Evolutionary conservation across 2,888 invertebrate species (phyloP), one percentile per base, ranked within the genome.

Genomic region (Ectemnius continuus): DNA sequence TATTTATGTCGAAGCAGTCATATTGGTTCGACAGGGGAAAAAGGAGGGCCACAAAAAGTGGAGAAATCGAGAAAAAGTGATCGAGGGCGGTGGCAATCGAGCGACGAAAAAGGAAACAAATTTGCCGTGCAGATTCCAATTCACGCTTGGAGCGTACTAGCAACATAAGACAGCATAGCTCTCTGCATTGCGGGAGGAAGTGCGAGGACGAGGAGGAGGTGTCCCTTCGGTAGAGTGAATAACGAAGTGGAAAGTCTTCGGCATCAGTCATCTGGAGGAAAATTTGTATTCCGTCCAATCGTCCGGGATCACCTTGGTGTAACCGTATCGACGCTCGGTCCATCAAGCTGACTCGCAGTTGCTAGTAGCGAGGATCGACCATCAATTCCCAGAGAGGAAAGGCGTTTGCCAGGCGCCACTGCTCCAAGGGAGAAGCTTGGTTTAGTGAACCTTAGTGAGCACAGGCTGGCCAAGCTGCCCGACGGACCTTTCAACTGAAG

Each of bases 251-350:
- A 86, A 88, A 87, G 82, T 85, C 80, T 61, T 75, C 74, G 82
- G 75, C 83, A 88, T 88, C 84, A 79, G 83, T 88, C 87, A 87
- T 87, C 84, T 75, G 74, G 69, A 61, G 78, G 80, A 82, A 81
- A 87, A 87, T 88, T 86, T 86, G 85, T 88, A 87, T 87, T 86
- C 87, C 79, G 80, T 77, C 76, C 80, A 69, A 75, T 72, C 79
- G 68, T 73, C 74, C 74, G 64, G 84, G 82, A 82, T 85, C 84
- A 82, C 83, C 82, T 84, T 80, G 76, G 80, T 80, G 83, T 84
- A 84, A 84, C 86, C 86, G 87, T 87, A 88, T 88, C 87, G 85
- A 79, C 80, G 76, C 80, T 85, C 85, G 86, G 88, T 86, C 86
- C 86, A 87, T 88, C 88, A 86, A 86, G 84, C 86, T 84, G 86